Evolutionary conservation across 1,140 invertebrate genomes (phyloP), one percentile per base, ranked within the genome.

Genomic region (Aphelinus atriplicis): DNA sequence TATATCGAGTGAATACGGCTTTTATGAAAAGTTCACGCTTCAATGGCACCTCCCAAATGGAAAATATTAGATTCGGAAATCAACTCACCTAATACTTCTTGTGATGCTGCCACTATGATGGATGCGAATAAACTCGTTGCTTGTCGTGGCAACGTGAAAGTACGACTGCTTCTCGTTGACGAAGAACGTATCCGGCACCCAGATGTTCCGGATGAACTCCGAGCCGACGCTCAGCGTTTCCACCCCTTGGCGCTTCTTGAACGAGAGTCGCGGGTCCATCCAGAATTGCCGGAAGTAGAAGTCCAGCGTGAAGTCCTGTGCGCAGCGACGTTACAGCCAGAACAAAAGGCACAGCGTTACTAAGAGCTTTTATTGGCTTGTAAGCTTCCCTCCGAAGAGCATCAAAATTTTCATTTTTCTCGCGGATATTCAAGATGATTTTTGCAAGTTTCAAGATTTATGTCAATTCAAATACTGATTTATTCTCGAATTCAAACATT

Each of bases 251-350:
- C 94, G 90, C 88, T 95, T 94, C 87, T 93, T 93, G 90, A 97
- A 98, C 77, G 94, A 94, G 84, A 98, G 90, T 82, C 97, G 91
- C 78, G 95, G 95, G 89, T 99, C 97, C 84, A 94, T 96, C 97
- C 97, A 98, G 89, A 96, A 96, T 91, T 98, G 97, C 87, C 97
- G 95, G 90, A 98, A 97, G 92, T 98, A 98, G 91, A 99, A 97
- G 91, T 99, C 97, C 91, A 98, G 89, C 76, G 97, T 98, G 90
- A 98, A 99, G 90, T 99, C 97, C 97, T 98, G 58, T 1, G 45
- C 66, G 55, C 3, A 2, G 55, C 62, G 9, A 10, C 62, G 62
- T 63, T 5, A 9, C 9, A 4, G 51, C 9, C 51, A 9, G 4
- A 6, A 9, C 4, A 53, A 53, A 9, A 6, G 51, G 51, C 9